phyloP scores from a whole-genome alignment of 2,113 vertebrate species.

The Entosphenus tridentatus region DNA sequence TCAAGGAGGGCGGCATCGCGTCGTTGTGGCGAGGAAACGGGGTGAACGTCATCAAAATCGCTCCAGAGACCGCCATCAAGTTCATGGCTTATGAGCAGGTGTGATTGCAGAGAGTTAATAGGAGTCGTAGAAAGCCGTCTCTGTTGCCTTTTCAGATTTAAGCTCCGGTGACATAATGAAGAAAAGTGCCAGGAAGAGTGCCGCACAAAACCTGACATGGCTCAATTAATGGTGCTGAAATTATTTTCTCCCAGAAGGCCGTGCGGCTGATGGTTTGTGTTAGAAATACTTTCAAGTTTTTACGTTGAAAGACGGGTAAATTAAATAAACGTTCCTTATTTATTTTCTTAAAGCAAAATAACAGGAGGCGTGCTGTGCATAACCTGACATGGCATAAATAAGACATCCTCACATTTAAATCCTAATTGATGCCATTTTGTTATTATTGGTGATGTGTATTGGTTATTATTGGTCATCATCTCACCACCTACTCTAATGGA shows the following conservation, averaged over 20 bases:
- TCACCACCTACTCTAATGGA: background rate
- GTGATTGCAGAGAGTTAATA: slow-evolving; percentile 7
- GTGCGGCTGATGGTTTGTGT: slow-evolving; percentile 8
- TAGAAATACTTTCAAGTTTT: too few species aligned
- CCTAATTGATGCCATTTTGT: slow-evolving; percentile 3
- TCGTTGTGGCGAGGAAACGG: slow-evolving; percentile 85
- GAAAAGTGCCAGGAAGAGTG: background rate
- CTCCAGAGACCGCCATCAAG: slow-evolving; percentile 77
- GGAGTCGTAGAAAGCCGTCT: background rate
- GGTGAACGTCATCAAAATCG: slow-evolving; percentile 77
- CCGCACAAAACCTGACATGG: background rate
- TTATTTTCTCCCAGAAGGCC: slow-evolving; percentile 5
- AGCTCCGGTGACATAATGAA: background rate
- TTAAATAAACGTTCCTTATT: too few species aligned
- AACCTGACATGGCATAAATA: too few species aligned
- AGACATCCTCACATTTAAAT: too few species aligned
- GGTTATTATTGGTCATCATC: too few species aligned
- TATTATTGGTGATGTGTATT: background rate
- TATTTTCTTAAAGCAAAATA: too few species aligned
- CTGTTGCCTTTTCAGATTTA: slow-evolving; percentile 17
- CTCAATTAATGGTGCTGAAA: background rate
- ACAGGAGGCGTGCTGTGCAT: too few species aligned
- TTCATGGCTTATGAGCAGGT: slow-evolving; percentile 89
- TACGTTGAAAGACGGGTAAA: too few species aligned
- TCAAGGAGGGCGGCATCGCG: slow-evolving; percentile 46